phyloP scores from a whole-genome alignment of 2,888 invertebrate species.

The Saturnia japonica region DNA sequence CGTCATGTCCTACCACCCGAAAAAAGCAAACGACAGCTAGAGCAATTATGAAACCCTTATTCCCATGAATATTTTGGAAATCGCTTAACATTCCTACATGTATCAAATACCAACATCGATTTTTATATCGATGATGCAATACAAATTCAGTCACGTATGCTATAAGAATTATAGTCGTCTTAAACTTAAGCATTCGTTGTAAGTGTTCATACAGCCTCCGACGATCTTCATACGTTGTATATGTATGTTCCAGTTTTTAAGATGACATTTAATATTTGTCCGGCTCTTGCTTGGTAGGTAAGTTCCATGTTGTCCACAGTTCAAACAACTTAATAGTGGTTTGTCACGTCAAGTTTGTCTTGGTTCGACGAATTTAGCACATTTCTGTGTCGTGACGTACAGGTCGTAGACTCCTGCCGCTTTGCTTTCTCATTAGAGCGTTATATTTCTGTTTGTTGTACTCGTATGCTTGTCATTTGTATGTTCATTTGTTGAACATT shows the following conservation, averaged over 20 bases:
- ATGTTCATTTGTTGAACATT: conserved; percentile 13
- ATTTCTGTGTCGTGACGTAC: conserved; percentile 61
- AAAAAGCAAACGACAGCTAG: too few species aligned
- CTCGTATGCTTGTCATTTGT: conserved; percentile 23
- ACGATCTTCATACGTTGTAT: conserved; percentile 29
- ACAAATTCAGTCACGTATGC: conserved; percentile 22
- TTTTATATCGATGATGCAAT: conserved; percentile 22
- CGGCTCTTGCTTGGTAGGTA: conserved; percentile 24
- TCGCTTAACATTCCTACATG: not conserved
- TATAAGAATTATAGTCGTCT: conserved; percentile 18
- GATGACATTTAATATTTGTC: conserved; percentile 49
- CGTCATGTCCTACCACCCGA: too few species aligned
- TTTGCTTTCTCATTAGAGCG: conserved; percentile 75
- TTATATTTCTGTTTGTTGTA: conserved; percentile 60
- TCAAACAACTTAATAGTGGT: conserved; percentile 65
- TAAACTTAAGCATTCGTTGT: not conserved
- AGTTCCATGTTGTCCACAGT: conserved; percentile 36
- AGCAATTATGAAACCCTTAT: too few species aligned
- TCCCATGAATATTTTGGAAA: not conserved
- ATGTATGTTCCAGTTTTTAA: conserved; percentile 43
- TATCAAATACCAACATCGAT: not conserved
- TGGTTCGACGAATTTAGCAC: conserved; percentile 72
- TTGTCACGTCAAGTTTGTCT: conserved; percentile 71
- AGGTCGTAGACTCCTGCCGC: conserved; percentile 67
- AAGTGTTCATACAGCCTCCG: conserved; percentile 4